Conservation (phyloP, 2,888 invertebrate species). For the Chirona hameri region DNA sequence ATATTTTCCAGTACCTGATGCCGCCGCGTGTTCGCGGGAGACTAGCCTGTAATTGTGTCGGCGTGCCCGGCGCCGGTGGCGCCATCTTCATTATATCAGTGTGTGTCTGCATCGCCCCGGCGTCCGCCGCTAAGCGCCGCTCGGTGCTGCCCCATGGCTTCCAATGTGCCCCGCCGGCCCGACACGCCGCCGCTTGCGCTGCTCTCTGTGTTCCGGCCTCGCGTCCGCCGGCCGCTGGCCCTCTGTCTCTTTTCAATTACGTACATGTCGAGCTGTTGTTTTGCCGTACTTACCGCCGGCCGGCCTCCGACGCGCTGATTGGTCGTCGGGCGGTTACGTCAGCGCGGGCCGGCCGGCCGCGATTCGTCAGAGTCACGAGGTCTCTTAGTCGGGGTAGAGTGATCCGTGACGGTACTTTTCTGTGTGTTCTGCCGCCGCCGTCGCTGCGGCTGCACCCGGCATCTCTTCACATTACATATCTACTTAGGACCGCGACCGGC, state of each 20-base stretch:
- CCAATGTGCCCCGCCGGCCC: not conserved
- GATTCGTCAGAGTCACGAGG: not conserved
- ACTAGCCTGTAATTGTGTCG: not conserved
- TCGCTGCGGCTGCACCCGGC: too few relatives aligned
- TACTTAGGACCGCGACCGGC: too few relatives aligned
- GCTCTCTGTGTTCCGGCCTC: not conserved
- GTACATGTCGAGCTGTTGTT: not conserved
- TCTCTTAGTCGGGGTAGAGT: too few relatives aligned
- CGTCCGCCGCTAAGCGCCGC: not conserved
- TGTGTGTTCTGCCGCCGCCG: too few relatives aligned
- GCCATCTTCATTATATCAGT: not conserved
- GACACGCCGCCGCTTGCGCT: not conserved
- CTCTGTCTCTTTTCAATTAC: not conserved
- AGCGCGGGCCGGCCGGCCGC: not conserved
- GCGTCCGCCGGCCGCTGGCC: not conserved
- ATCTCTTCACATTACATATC: too few relatives aligned
- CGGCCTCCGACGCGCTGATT: not conserved
- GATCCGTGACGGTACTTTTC: too few relatives aligned
- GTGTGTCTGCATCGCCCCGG: not conserved
- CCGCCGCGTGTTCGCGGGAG: not conserved
- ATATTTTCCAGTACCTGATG: conserved; percentile 12
- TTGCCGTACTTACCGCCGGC: not conserved
- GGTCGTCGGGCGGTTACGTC: not conserved
- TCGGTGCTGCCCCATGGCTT: not conserved
- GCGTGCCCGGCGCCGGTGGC: not conserved